Conservation (phyloP, 2,113 vertebrate genomes). For the Muntiacus muntjak region DNA sequence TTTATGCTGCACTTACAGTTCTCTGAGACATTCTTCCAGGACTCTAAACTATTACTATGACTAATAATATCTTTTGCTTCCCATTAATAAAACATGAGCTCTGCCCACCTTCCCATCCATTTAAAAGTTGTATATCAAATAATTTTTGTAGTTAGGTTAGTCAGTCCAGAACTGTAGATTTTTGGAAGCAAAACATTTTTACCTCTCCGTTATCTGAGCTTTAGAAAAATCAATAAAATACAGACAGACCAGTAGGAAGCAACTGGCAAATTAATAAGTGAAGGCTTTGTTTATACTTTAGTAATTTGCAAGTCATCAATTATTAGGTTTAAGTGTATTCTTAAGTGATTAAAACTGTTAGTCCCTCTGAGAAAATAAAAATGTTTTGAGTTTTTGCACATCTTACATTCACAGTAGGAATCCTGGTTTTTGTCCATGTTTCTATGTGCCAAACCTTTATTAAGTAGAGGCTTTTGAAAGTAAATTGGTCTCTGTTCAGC, state of each 20-base stretch:
- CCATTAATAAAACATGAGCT: not conserved
- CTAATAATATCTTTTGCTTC: not conserved
- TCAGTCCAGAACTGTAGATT: not conserved
- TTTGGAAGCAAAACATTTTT: not conserved
- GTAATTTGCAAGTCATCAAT: slow-evolving; percentile 4
- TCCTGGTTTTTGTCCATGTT: not conserved
- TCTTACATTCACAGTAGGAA: not conserved
- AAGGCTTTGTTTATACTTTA: not conserved
- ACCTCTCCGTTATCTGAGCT: not conserved
- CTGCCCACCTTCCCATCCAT: not conserved
- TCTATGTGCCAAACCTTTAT: not conserved
- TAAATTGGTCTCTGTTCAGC: not conserved
- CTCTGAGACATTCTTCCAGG: not conserved
- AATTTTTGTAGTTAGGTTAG: not conserved
- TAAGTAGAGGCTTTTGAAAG: not conserved
- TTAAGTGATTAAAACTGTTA: slow-evolving; percentile 20
- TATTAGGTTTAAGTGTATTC: not conserved
- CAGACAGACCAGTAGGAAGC: not conserved
- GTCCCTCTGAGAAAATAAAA: not conserved
- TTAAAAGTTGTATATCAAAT: not conserved
- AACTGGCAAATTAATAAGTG: not conserved
- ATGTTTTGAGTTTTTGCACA: not conserved
- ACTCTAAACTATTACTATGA: not conserved
- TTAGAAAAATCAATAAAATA: slow-evolving; percentile 20
- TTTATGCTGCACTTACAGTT: not conserved